Evolutionary conservation across 1,140 invertebrate species (phyloP).

Genomic region (Laupala kohalensis): DNA sequence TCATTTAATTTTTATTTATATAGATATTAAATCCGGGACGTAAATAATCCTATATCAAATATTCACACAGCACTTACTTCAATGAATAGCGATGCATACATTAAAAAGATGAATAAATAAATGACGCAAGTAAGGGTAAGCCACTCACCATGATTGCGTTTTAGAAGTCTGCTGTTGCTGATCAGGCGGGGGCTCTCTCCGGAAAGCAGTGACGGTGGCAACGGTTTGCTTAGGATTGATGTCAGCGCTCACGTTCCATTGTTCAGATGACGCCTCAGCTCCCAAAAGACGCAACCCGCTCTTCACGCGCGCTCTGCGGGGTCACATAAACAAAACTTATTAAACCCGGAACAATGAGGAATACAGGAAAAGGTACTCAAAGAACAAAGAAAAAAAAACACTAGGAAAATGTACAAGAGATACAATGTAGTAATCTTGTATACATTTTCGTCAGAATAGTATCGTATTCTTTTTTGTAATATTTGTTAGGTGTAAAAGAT

Average conservation of each 20-base stretch:
- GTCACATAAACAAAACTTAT: conserved; percentile 18
- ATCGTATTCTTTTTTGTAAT: neutral
- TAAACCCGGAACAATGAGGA: too few species aligned
- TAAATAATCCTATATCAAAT: too few species aligned
- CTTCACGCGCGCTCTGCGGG: conserved; percentile 68
- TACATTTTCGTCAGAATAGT: neutral
- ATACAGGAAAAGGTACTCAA: conserved; percentile 16
- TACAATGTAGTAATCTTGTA: too few species aligned
- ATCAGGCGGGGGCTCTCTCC: conserved; percentile 35
- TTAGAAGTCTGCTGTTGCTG: neutral
- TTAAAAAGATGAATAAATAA: too few species aligned
- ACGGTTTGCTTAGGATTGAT: conserved; percentile 68
- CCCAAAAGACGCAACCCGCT: conserved; percentile 69
- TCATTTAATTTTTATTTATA: too few species aligned
- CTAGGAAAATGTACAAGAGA: neutral
- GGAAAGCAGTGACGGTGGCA: conserved; percentile 70
- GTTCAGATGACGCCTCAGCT: conserved; percentile 57
- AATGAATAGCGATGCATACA: too few species aligned
- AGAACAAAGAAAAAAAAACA: conserved; percentile 6
- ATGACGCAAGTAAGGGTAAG: too few species aligned
- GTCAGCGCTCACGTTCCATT: conserved; percentile 76
- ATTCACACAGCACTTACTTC: too few species aligned
- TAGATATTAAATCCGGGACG: too few species aligned
- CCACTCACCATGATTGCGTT: neutral
- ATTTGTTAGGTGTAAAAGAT: too few species aligned